Evolutionary conservation across 2,797 vertebrate species (phyloP).

Genomic region (Leptodactylus fallax): DNA sequence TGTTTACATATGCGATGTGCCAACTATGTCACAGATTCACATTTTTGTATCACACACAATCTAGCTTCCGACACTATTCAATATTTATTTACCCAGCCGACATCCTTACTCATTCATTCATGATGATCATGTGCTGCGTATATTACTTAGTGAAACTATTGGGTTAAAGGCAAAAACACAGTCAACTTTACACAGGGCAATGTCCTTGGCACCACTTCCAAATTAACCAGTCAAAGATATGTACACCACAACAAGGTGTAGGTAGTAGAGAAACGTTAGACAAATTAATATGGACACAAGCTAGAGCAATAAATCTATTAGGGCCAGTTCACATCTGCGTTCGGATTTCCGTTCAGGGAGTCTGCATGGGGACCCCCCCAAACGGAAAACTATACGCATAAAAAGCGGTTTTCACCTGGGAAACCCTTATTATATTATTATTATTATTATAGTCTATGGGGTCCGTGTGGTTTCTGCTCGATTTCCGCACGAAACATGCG

Average conservation of each 20-base stretch:
- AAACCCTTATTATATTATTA: too few species aligned
- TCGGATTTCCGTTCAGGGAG: too few species aligned
- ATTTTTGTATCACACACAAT: background rate
- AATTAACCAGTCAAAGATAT: background rate
- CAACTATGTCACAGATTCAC: background rate
- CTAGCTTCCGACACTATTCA: background rate
- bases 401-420: too few species aligned
- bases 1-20: background rate
- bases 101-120: constrained; percentile 29
- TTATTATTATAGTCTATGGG: too few species aligned
- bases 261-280: background rate
- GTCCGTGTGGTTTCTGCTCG: too few species aligned
- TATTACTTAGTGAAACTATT: background rate
- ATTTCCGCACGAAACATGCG: too few species aligned
- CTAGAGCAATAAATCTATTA: background rate
- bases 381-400: too few species aligned
- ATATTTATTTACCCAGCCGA: constrained; percentile 10
- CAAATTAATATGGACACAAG: too few species aligned
- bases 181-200: constrained; percentile 24
- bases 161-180: background rate
- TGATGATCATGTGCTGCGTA: constrained; percentile 1
- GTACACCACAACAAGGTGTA: background rate
- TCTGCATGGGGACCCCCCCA: too few species aligned
- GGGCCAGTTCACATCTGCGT: too few species aligned
- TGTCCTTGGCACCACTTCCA: background rate